Percentiles rank a stretch among this genome's conserved stretches.
Conservation (phyloP, 2,113 vertebrate genomes). For the Dissostichus mawsoni region DNA sequence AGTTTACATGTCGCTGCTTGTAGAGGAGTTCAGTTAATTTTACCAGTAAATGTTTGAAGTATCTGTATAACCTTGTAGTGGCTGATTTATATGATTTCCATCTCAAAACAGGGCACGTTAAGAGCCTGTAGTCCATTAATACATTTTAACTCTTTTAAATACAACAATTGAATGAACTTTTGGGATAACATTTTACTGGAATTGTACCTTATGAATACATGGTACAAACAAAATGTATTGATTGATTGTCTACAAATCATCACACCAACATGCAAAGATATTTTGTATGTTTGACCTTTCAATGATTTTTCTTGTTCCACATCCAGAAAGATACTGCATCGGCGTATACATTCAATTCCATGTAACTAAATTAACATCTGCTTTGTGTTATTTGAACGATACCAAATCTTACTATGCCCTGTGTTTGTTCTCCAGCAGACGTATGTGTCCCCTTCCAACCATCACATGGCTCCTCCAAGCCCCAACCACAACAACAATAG, state of each 20-base stretch:
- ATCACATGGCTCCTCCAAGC: slow-evolving; percentile 92
- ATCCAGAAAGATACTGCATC: slow-evolving; percentile 1
- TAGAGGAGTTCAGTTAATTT: no score
- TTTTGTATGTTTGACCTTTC: neutral
- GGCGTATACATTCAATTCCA: neutral
- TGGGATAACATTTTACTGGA: no score
- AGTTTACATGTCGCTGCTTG: neutral
- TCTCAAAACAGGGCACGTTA: neutral
- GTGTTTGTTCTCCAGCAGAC: slow-evolving; percentile 79
- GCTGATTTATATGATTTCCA: neutral
- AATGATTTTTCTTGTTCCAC: neutral
- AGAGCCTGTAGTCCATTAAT: neutral
- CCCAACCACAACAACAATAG: slow-evolving; percentile 82
- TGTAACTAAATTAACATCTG: neutral
- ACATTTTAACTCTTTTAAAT: no score
- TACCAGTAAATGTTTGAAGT: neutral
- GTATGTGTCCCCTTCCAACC: slow-evolving; percentile 88
- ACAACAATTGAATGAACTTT: no score
- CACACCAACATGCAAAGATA: neutral
- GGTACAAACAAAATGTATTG: no score
- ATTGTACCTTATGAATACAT: neutral
- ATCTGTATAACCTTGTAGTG: neutral
- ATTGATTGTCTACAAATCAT: neutral
- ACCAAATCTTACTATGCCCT: slow-evolving; percentile 13
- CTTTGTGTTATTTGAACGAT: neutral